Evolutionary conservation across 2,797 vertebrate species (phyloP).

Genomic region (Sebastes itinus): DNA sequence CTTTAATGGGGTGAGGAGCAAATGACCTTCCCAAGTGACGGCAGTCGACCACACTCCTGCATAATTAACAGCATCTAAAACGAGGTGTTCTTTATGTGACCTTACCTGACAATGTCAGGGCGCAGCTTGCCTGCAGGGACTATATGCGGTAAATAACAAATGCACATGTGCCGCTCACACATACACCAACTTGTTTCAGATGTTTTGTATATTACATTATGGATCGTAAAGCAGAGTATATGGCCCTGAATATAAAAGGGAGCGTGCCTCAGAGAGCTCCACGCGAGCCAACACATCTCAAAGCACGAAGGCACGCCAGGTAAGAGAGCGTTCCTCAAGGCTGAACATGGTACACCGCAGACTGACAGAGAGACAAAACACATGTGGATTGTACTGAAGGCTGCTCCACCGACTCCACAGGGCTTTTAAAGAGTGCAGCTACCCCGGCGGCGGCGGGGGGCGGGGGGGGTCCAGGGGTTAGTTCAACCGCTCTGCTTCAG

Average conservation of each 20-base stretch:
- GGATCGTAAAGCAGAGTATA: background rate
- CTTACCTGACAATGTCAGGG: slow-evolving; percentile 73
- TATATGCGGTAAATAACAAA: slow-evolving; percentile 40
- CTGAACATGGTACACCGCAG: slow-evolving; percentile 14
- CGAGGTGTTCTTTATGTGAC: slow-evolving; percentile 72
- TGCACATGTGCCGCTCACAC: background rate
- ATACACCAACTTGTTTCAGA: background rate
- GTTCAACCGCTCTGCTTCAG: slow-evolving; percentile 50
- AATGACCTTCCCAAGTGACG: slow-evolving; percentile 70
- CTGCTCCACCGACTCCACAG: slow-evolving; percentile 31
- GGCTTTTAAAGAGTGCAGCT: slow-evolving; percentile 7
- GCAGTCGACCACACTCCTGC: slow-evolving; percentile 66
- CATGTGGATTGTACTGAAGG: slow-evolving; percentile 41
- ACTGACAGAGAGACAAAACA: slow-evolving; percentile 46
- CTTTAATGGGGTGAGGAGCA: slow-evolving; percentile 35
- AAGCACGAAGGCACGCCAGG: slow-evolving; percentile 28
- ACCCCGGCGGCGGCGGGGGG: slow-evolving; percentile 15
- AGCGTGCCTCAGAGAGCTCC: slow-evolving; percentile 19
- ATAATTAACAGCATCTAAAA: slow-evolving; percentile 81
- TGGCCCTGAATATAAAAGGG: slow-evolving; percentile 13
- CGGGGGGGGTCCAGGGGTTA: slow-evolving; percentile 21
- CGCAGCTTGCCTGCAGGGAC: slow-evolving; percentile 48
- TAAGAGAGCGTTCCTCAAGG: slow-evolving; percentile 28
- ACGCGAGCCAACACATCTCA: slow-evolving; percentile 16
- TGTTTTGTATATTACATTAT: background rate